Evolutionary conservation across 2,113 vertebrate genomes (phyloP).

Genomic region (Pachyramphus minor): DNA sequence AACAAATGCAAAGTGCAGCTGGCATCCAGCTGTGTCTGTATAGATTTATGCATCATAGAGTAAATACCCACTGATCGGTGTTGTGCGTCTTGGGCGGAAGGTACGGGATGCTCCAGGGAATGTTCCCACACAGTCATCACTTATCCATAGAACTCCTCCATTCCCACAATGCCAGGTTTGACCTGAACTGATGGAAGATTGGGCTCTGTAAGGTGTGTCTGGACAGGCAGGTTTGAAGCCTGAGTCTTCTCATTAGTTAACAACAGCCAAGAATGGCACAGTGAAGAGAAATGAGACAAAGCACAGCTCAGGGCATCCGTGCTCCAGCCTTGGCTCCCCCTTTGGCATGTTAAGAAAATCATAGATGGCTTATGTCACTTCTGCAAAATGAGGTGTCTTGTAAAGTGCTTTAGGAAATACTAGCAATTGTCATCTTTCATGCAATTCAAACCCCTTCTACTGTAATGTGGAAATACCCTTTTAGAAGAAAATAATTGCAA

Average conservation of each 20-base stretch:
- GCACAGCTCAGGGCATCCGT: fast-evolving
- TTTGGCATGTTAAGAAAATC: not conserved
- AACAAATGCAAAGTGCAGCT: not conserved
- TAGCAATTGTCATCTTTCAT: not conserved
- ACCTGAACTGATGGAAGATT: not conserved
- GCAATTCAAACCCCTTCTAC: not conserved
- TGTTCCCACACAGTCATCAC: fast-evolving
- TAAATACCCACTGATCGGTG: not conserved
- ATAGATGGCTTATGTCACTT: fast-evolving
- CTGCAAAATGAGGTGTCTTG: not conserved
- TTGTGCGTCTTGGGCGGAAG: fast-evolving
- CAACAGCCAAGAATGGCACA: not conserved
- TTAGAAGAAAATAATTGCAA: not conserved
- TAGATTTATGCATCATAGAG: not conserved
- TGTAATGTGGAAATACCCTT: not conserved
- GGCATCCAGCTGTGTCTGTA: not conserved
- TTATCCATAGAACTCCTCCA: not conserved
- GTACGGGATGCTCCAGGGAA: not conserved
- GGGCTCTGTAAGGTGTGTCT: not conserved
- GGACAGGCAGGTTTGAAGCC: not conserved
- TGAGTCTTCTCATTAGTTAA: not conserved
- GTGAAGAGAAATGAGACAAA: not conserved
- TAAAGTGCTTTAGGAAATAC: not conserved
- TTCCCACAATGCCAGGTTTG: fast-evolving
- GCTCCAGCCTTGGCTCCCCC: not conserved